Base-by-base conservation (phyloP, 1,140 invertebrate genomes). In the Drosophila mayri region DNA sequence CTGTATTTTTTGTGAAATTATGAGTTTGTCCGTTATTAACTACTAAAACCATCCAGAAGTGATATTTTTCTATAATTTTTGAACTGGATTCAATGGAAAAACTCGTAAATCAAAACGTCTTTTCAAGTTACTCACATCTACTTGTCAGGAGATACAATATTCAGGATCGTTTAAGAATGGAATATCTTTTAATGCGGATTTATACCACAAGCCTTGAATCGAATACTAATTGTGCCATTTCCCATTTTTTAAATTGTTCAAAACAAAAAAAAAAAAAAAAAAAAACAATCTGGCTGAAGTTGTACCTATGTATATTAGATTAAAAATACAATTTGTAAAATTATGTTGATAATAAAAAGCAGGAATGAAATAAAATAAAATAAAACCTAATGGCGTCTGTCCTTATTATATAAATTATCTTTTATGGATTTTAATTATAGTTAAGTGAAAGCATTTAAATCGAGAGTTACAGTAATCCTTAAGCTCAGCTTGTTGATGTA, bases 151-250 rank as follows among this genome's bases (percentile, higher is more conserved):
- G 32, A 70, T 20, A 71, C 46, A 57, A 70, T 20, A 59, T 49
- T 71, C 43, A 49, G 66, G 52, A 50, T 70, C 43, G 52, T 44
- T 72, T 20, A 30, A 46, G 58, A 41, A 67, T 49, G 25, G 5
- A 37, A 72, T 49, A 55, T 68, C 38, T 68, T 57, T 67, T 67
- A 63, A 68, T 57, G 46, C 35, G n/a, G 49, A 71, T 71, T 68
- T 71, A 70, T 58, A 72, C 46, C 41, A 71, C 6, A 35, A 68
- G 68, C 68, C 68, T 71, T 72, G 41, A 72, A 72, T 71, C 66
- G 44, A 72, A 72, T 71, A 72, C 68, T 72, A 72, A 72, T 71
- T 72, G 68, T 72, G 68, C 68, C 68, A 72, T 72, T 72, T 72
- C 52, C 68, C 68, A 49, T 60, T 72, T 72, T 71, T 37, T 49